A percentile compares a stretch with the other conserved stretches of the same genome.
phyloP scores from a whole-genome alignment of 2,113 vertebrate species.

The Triplophysa tibetana region DNA sequence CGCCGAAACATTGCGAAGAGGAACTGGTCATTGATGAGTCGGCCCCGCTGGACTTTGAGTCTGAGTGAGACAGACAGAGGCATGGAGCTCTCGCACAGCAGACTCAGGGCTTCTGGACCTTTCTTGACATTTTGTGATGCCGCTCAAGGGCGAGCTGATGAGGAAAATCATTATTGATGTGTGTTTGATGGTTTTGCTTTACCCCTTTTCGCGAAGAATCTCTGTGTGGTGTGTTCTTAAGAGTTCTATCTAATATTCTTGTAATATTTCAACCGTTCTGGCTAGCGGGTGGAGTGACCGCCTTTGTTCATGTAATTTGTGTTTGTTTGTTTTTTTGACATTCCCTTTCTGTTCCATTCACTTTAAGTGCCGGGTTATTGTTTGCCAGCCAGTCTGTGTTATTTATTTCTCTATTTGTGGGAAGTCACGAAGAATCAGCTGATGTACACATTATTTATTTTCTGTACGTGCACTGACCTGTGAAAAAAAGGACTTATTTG shows the following conservation, averaged over 20 bases:
- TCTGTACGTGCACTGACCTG: slow-evolving; percentile 40
- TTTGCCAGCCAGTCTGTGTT: slow-evolving; percentile 32
- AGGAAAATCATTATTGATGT: neutral
- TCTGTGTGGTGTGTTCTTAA: slow-evolving; percentile 52
- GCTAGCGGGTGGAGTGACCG: slow-evolving; percentile 28
- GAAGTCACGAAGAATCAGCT: slow-evolving; percentile 2
- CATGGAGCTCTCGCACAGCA: too few relatives aligned
- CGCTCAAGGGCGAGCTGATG: slow-evolving; percentile 1
- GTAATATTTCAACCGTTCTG: neutral
- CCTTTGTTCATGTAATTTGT: slow-evolving; percentile 35
- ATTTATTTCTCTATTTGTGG: slow-evolving; percentile 38
- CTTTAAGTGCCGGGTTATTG: slow-evolving; percentile 45
- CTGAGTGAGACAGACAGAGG: slow-evolving; percentile 62
- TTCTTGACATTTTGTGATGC: slow-evolving; percentile 1
- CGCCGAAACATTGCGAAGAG: slow-evolving; percentile 48
- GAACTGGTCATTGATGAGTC: slow-evolving; percentile 66
- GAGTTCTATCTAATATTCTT: slow-evolving; percentile 44
- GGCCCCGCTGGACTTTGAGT: slow-evolving; percentile 73
- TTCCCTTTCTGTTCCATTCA: slow-evolving; percentile 50
- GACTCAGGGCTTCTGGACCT: slow-evolving; percentile 5
- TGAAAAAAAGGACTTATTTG: slow-evolving; percentile 40
- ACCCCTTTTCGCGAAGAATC: slow-evolving; percentile 46
- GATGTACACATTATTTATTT: slow-evolving; percentile 45
- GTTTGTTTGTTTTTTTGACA: slow-evolving; percentile 49
- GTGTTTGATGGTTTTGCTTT: slow-evolving; percentile 5